Evolutionary conservation across 2,888 invertebrate genomes (phyloP), one percentile per base, ranked within the genome.

Genomic region (Hemistola chrysoprasaria): DNA sequence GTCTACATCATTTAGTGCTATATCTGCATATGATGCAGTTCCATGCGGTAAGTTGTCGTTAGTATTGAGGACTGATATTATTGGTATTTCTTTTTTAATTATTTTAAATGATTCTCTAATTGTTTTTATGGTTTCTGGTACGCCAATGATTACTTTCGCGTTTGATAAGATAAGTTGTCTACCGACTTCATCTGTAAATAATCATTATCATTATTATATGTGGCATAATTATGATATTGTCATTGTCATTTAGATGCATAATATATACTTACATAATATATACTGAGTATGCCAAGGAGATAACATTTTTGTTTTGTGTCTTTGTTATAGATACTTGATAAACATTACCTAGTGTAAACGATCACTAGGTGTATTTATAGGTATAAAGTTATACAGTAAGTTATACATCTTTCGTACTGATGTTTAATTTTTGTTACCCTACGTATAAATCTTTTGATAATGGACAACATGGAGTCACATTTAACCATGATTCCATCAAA

Each of bases 151-250:
- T 6, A 91, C 79, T 71, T 92, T 93, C 0, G 92, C 89, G 7
- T 87, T 72, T 7, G 92, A 92, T 51, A 90, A 78, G 4, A 68
- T 57, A 11, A 95, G 57, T 63, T 95, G 95, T 27, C 90, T 89
- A 2, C 87, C 71, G 4, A 95, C 92, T 90, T 95, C 95, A 61
- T 93, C 95, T 94, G 78, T 28, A 90, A 77, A n/a, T 8, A 10
- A 23, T 16, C 6, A 10, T n/a, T 35, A 5, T 29, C 8, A 1
- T 2, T n/a, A 11, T 8, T 28, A 7, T 3, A 22, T n/a, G n/a
- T n/a, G n/a, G n/a, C n/a, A n/a, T n/a, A n/a, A n/a, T n/a, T n/a
- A n/a, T n/a, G n/a, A n/a, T n/a, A n/a, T n/a, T n/a, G n/a, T n/a
- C n/a, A n/a, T n/a, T n/a, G n/a, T n/a, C n/a, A n/a, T n/a, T n/a